A percentile compares a stretch with the other conserved stretches of the same genome.
phyloP scores from a whole-genome alignment of 2,113 vertebrate species.

The Sylvia atricapilla region DNA sequence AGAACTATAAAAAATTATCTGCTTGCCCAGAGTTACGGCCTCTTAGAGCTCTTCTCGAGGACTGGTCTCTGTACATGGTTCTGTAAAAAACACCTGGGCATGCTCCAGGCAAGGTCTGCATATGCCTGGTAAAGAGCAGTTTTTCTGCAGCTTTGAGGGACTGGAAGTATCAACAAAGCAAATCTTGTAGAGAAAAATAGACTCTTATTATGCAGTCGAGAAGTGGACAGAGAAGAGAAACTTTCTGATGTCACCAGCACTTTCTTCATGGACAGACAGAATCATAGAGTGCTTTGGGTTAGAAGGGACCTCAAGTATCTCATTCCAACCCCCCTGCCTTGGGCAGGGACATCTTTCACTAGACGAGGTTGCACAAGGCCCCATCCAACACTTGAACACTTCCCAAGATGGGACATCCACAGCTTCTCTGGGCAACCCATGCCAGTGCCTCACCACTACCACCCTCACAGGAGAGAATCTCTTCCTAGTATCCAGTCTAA shows the following conservation, averaged over 20 bases:
- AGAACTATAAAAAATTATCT: not conserved
- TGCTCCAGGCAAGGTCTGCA: not conserved
- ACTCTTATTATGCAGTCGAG: not conserved
- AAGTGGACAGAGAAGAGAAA: not conserved
- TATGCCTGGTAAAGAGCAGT: not conserved
- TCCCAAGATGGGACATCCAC: not conserved
- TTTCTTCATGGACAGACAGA: not conserved
- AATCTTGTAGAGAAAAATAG: not conserved
- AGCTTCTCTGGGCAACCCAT: not conserved
- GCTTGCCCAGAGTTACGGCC: not conserved
- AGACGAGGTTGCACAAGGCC: not conserved
- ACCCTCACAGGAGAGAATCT: not conserved
- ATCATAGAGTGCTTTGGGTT: not conserved
- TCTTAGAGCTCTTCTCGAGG: not conserved
- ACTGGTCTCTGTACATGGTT: not conserved
- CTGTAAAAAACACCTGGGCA: not conserved
- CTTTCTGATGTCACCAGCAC: not conserved
- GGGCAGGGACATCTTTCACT: not conserved
- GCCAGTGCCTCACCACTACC: not conserved
- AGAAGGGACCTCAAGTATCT: not conserved
- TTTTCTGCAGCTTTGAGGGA: not conserved
- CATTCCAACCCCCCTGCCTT: not conserved
- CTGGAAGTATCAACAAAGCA: not conserved
- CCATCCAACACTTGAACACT: not conserved
- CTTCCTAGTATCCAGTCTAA: not conserved